Percentiles rank a stretch among this genome's conserved stretches.
phyloP scores from a whole-genome alignment of 2,888 invertebrate species.

The Neoitamus cyanurus region DNA sequence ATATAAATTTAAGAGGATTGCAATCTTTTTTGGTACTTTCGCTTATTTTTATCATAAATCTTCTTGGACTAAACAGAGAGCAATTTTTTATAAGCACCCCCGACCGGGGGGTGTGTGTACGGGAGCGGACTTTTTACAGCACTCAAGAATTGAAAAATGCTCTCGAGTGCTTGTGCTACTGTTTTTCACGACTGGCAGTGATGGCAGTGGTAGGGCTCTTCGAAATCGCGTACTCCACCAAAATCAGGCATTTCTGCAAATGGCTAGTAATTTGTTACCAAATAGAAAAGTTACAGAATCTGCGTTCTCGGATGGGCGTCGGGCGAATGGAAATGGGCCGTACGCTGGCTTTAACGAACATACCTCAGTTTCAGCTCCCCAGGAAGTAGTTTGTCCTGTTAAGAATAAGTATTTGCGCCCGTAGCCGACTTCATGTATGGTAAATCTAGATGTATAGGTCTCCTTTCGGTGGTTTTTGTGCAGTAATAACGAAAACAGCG shows the following conservation, averaged over 20 bases:
- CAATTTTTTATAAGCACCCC: not conserved
- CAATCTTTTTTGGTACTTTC: not conserved
- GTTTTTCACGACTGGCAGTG: not conserved
- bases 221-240: not conserved
- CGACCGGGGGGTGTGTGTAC: not conserved
- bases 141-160: not conserved
- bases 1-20: slow-evolving; percentile 18
- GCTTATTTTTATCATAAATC: not conserved
- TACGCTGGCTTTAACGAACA: not conserved
- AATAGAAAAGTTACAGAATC: not conserved
- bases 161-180: not conserved
- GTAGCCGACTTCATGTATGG: not conserved
- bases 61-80: not conserved
- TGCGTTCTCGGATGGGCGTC: not conserved
- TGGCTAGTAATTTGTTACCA: not conserved
- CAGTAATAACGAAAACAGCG: not conserved
- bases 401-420: not conserved
- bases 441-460: not conserved
- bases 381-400: not conserved
- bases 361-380: not conserved
- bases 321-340: not conserved
- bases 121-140: not conserved
- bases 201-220: not conserved
- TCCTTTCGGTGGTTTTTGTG: slow-evolving; percentile 2
- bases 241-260: slow-evolving; percentile 2